Evolutionary conservation across 2,113 vertebrate species (phyloP), one percentile per base, ranked within the genome.

Genomic region (Abramis brama): DNA sequence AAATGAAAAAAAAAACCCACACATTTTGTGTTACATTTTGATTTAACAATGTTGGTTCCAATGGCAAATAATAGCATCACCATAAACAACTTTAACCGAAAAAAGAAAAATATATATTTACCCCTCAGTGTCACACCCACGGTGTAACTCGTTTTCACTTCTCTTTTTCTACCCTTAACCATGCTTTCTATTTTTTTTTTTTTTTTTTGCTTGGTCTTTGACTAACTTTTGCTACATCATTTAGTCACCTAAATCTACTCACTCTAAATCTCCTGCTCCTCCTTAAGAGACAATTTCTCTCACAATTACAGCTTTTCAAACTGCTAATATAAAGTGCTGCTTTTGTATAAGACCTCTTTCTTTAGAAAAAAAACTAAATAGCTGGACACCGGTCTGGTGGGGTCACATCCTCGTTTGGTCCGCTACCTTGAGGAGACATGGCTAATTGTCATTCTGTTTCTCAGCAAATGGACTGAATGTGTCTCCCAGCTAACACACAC

Each of bases 361-460:
- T 47, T 47, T 12, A 66, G 2, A 27, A 62, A 4, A 27, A 27
- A 64, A 4, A 43, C 17, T 1, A 66, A 50, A 50, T 9, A 27
- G 45, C 33, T 45, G 33, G 57, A 85, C 33, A 76, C 45, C 39
- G 59, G n/a, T 66, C 77, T 76, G 36, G 62, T 68, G 19, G 77
- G n/a, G 60, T 43, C 66, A 70, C 77, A 21, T 79, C 43, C 74
- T 86, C 7, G 43, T 47, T 36, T 43, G 50, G 4, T 25, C 70
- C 25, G 6, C 11, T 43, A 25, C 80, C 74, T 73, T 78, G 33
- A 86, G 76, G 83, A 80, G 66, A 52, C 79, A 33, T 9, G 33
- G 71, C 62, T 88, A 79, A 87, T 90, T 78, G n/a, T 76, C 33
- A 45, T 55, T 55, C 70, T 21, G 21, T 39, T 43, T 39, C 43